Conservation (phyloP, 1,140 invertebrate genomes). For the Euura lappo region DNA sequence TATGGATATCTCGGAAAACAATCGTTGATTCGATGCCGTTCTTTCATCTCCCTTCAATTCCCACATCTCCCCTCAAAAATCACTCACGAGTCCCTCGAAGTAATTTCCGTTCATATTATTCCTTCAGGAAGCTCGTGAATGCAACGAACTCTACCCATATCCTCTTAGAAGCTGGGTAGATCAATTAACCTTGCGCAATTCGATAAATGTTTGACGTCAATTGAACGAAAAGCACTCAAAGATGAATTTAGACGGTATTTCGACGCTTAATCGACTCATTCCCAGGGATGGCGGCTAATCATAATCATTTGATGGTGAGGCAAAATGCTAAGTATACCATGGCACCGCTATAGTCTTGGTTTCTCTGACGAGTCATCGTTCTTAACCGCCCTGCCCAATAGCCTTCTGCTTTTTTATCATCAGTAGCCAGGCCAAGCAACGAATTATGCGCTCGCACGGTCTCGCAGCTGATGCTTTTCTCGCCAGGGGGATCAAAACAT, state of each 20-base stretch:
- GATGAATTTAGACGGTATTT: constrained; percentile 3
- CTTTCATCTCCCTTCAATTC: constrained; percentile 26
- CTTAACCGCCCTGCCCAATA: constrained; percentile 3
- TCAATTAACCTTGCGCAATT: neutral
- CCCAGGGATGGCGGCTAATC: constrained; percentile 4
- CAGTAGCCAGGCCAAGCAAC: constrained; percentile 2
- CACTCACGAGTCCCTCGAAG: neutral
- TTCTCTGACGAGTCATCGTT: constrained; percentile 12
- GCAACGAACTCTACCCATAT: neutral
- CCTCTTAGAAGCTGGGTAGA: neutral
- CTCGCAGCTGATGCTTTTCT: too few relatives aligned
- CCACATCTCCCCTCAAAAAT: constrained; percentile 8
- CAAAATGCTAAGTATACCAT: constrained; percentile 7
- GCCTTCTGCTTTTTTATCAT: constrained; percentile 7
- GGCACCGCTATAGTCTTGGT: neutral
- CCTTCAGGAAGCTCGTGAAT: too few relatives aligned
- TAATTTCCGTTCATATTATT: too few relatives aligned
- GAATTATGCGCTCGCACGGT: neutral
- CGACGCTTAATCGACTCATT: constrained; percentile 3
- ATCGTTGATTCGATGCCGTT: neutral
- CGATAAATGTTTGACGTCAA: constrained; percentile 27
- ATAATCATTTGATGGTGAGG: constrained; percentile 4
- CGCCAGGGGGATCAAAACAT: too few relatives aligned
- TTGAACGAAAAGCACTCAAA: constrained; percentile 29
- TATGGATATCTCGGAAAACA: constrained; percentile 15